phyloP scores from a whole-genome alignment of 2,113 vertebrate species.

The Petromus typicus region DNA sequence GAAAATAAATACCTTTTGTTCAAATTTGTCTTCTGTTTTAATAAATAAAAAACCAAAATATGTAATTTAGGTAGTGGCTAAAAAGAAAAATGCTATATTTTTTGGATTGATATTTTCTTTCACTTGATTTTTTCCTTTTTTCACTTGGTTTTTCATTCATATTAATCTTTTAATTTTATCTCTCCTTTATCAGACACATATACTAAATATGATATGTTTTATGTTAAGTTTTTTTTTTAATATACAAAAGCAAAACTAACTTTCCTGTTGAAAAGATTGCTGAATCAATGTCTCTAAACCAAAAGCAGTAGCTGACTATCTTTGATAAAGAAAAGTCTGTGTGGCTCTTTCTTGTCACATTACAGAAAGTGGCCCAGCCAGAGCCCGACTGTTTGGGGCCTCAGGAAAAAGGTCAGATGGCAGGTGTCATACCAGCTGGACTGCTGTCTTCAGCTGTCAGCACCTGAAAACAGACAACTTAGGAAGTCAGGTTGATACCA shows the following conservation, averaged over 20 bases:
- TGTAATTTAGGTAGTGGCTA: neutral
- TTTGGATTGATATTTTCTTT: neutral
- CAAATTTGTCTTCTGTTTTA: neutral
- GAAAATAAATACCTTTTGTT: conserved; percentile 48
- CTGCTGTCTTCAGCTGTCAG: neutral
- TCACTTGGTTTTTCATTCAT: neutral
- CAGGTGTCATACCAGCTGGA: too few species aligned
- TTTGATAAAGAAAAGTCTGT: neutral
- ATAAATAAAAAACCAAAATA: neutral
- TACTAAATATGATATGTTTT: neutral
- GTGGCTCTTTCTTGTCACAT: neutral
- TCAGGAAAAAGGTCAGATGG: neutral
- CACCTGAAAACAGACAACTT: neutral
- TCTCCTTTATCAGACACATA: neutral
- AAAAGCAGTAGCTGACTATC: neutral
- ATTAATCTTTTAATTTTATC: neutral
- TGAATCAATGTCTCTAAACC: neutral
- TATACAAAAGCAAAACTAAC: neutral
- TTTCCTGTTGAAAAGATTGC: neutral
- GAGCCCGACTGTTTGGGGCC: neutral
- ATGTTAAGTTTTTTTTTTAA: neutral
- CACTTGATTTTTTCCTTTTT: neutral
- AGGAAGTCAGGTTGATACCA: neutral
- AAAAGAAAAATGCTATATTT: conserved; percentile 27
- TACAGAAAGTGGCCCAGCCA: neutral